These are phyloP conservation scores for Gavia stellata DNA, from an alignment of 2,113 vertebrate genomes.

Conservation along the genomic window DNA sequence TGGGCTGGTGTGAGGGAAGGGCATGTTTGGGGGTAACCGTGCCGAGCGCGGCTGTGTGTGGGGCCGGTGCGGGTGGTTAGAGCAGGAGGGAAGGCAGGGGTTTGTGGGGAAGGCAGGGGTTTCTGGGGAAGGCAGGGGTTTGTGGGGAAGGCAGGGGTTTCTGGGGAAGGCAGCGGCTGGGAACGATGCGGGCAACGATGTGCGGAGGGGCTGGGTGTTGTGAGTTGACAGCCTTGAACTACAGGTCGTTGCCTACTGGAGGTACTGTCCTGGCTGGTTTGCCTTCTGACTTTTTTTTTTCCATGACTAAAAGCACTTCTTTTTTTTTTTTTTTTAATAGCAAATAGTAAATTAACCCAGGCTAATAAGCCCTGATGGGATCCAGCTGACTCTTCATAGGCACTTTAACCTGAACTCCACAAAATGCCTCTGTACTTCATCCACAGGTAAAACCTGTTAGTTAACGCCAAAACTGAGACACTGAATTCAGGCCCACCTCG, in stretches of 20 bases:
- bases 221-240: background rate
- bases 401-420: background rate
- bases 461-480: background rate
- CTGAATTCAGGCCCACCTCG: too few relatives aligned
- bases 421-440: background rate
- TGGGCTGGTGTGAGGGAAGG: fast-evolving
- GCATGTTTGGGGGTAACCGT: fast-evolving
- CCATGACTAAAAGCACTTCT: background rate
- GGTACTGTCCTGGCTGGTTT: fast-evolving
- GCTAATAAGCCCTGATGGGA: background rate
- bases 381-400: background rate
- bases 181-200: fast-evolving
- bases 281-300: background rate
- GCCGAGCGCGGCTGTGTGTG: fast-evolving
- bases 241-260: background rate
- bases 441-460: background rate
- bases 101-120: background rate
- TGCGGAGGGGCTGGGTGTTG: background rate
- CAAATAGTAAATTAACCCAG: background rate
- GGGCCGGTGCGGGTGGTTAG: fast-evolving
- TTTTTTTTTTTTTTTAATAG: background rate
- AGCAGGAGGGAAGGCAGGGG: background rate
- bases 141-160: background rate
- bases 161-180: background rate
- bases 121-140: too few relatives aligned